Evolutionary conservation across 2,888 invertebrate genomes (phyloP).

Genomic region (Pollenia amentaria): DNA sequence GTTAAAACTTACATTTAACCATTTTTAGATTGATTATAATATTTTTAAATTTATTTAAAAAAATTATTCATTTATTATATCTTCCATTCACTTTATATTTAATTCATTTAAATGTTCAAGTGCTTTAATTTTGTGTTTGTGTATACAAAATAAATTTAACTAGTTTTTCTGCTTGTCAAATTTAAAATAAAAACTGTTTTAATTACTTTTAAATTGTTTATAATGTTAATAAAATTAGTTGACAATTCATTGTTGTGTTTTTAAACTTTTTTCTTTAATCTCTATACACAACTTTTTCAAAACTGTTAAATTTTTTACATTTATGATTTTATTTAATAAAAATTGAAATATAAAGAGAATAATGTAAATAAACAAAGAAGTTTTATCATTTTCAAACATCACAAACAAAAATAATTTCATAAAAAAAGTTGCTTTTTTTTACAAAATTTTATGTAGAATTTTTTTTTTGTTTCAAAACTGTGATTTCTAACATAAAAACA

Average conservation of each 20-base stretch:
- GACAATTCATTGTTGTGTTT: constrained; percentile 56
- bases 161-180: constrained; percentile 1
- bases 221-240: constrained; percentile 62
- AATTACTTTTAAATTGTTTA: constrained; percentile 63
- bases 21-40: too few species aligned
- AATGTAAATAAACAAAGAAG: constrained; percentile 14
- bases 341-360: constrained; percentile 29
- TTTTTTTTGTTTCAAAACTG: background rate
- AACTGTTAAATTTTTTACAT: constrained; percentile 1
- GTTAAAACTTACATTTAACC: too few species aligned
- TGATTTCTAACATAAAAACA: background rate
- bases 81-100: constrained; percentile 6
- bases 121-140: too few species aligned
- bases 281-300: background rate
- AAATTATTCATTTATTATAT: constrained; percentile 4
- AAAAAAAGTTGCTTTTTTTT: constrained; percentile 11
- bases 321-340: constrained; percentile 51
- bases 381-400: constrained; percentile 49
- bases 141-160: background rate
- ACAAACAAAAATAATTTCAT: constrained; percentile 41
- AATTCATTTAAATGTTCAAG: background rate
- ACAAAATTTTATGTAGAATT: background rate
- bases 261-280: constrained; percentile 5
- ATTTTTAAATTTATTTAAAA: too few species aligned
- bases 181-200: constrained; percentile 25